phyloP scores from a whole-genome alignment of 2,797 vertebrate genomes.

The Threskiornis aethiopicus region DNA sequence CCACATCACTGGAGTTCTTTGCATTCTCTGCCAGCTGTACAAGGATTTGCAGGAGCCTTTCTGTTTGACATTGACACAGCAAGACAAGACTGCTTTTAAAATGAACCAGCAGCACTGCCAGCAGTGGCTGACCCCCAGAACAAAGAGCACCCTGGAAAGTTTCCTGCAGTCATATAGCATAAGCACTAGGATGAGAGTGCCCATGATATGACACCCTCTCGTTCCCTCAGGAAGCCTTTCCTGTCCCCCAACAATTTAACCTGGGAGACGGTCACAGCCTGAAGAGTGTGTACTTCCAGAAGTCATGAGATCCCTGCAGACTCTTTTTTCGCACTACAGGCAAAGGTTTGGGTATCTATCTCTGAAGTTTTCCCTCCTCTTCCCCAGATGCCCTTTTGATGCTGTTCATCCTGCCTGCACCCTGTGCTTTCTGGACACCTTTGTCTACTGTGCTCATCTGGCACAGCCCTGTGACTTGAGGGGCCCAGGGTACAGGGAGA shows the following conservation, averaged over 20 bases:
- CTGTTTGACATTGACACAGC: background rate
- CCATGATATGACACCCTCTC: background rate
- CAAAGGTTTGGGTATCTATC: background rate
- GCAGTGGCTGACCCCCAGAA: background rate
- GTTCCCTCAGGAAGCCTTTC: background rate
- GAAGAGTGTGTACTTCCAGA: background rate
- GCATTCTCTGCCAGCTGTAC: background rate
- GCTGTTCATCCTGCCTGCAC: background rate
- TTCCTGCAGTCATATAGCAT: background rate
- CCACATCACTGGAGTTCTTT: background rate
- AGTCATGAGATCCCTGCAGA: background rate
- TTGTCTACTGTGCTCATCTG: background rate
- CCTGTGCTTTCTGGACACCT: background rate
- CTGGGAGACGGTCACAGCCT: background rate
- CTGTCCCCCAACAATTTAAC: background rate
- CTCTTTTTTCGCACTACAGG: background rate
- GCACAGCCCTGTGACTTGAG: background rate
- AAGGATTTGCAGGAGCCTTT: background rate
- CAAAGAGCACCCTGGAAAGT: background rate
- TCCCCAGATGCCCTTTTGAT: background rate
- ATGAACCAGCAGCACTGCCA: background rate
- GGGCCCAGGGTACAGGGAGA: background rate
- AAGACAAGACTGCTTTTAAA: background rate
- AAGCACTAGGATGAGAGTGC: background rate
- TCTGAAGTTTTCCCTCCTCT: background rate